A percentile compares a stretch with the other conserved stretches of the same genome.
Evolutionary conservation across 2,888 invertebrate species (phyloP).

Genomic region (Didymodactylos carnosus): DNA sequence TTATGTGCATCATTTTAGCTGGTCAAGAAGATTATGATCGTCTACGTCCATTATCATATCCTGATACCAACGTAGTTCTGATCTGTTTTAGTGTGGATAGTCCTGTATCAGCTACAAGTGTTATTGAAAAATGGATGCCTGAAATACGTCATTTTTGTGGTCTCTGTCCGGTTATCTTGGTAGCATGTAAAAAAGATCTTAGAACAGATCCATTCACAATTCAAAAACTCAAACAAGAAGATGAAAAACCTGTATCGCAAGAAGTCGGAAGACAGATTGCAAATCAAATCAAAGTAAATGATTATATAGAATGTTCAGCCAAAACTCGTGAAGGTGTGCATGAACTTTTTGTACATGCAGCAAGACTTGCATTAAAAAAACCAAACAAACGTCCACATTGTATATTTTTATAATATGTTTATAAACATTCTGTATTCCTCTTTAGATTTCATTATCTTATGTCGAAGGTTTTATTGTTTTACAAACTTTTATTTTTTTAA

Average conservation of each 20-base stretch:
- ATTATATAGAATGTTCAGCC: slow-evolving; percentile 93
- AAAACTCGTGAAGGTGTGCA: slow-evolving; percentile 98
- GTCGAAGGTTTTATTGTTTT: too few relatives aligned
- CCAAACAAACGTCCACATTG: too few relatives aligned
- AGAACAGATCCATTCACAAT: not conserved
- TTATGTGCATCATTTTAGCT: too few relatives aligned
- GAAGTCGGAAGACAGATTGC: not conserved
- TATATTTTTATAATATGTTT: too few relatives aligned
- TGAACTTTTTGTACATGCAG: slow-evolving; percentile 55
- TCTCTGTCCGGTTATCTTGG: not conserved
- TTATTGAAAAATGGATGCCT: not conserved
- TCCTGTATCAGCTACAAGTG: not conserved
- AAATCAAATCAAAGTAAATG: not conserved
- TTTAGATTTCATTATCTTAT: too few relatives aligned
- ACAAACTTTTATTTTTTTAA: too few relatives aligned
- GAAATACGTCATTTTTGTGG: not conserved
- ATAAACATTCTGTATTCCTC: too few relatives aligned
- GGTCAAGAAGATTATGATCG: not conserved
- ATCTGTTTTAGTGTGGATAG: not conserved
- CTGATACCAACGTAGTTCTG: not conserved
- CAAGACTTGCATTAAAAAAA: not conserved
- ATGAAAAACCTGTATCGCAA: not conserved
- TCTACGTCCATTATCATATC: not conserved
- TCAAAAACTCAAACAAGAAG: not conserved
- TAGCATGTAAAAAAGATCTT: slow-evolving; percentile 6